Evolutionary conservation across 2,888 invertebrate species (phyloP).

Genomic region (Buathra laborator): DNA sequence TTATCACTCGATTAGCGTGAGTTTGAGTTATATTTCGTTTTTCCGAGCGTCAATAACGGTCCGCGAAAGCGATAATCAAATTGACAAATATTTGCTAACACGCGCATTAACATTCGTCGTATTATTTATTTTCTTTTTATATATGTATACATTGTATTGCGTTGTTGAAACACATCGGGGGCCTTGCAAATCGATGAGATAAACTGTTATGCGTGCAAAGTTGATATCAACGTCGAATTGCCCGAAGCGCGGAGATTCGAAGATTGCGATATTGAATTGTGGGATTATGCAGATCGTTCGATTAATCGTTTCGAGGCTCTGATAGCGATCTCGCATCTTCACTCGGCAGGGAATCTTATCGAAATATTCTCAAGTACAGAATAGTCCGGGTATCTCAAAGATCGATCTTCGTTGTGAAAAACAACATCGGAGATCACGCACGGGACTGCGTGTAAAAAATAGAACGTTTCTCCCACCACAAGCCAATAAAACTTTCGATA

Average conservation of each 20-base stretch:
- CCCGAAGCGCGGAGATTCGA: slow-evolving; percentile 23
- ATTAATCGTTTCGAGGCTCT: slow-evolving; percentile 4
- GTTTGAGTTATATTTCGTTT: slow-evolving; percentile 26
- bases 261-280: slow-evolving; percentile 13
- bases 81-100: slow-evolving; percentile 37
- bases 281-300: neutral
- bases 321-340: slow-evolving; percentile 23
- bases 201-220: neutral
- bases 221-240: slow-evolving; percentile 17
- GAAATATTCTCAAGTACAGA: neutral
- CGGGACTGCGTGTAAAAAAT: neutral
- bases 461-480: neutral
- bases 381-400: neutral
- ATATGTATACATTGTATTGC: slow-evolving; percentile 4
- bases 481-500: neutral
- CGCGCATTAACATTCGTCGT: slow-evolving; percentile 14
- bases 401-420: neutral
- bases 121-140: neutral
- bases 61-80: slow-evolving; percentile 43
- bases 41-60: slow-evolving; percentile 4
- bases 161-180: neutral
- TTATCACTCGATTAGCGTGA: slow-evolving; percentile 46
- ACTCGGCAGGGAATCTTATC: neutral
- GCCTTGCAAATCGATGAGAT: neutral
- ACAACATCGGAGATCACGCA: neutral